Evolutionary conservation across 2,888 invertebrate species (phyloP), one percentile per base, ranked within the genome.

Genomic region (Leptinotarsa juncta): DNA sequence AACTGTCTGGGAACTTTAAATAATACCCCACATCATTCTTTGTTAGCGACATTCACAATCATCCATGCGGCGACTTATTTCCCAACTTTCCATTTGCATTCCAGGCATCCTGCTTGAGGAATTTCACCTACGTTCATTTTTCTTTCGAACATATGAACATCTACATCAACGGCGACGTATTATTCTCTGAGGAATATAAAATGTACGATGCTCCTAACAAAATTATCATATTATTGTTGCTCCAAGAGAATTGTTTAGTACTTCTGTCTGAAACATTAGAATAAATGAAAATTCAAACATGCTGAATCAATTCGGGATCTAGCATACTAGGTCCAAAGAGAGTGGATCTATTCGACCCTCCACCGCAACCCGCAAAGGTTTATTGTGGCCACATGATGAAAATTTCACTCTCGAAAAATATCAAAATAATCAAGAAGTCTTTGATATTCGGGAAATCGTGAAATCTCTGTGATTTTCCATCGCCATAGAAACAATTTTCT

Each of bases 61-160:
- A 69, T 20, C 57, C 69, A 57, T 69, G 53, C 69, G 57, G 48
- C 69, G 57, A 20, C 69, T 69, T 53, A 69, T 57, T 23, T 69
- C 20, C 23, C 57, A 62, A 32, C 62, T 62, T 57, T 15, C 62
- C 62, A 62, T 62, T 42, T 62, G n/a, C 62, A 62, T 32, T 32
- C 18, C 62, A 12, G 18, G 42, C 67, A 48, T 14, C n/a, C 20
- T 48, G 48, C 69, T 23, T 14, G 49, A 49, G 42, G 69, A 69
- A 69, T 57, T 32, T 60, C 60, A 32, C 57, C 20, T 57, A 57
- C 57, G 49, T 69, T 42, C 69, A 69, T 69, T 57, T 57, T 57
- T 69, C 69, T 60, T 32, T 48, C 23, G 15, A 55, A 57, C 69
- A 69, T 69, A 69, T 48, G 57, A 60, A 69, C 55, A 60, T 69